Base-by-base conservation (phyloP, 2,113 vertebrate species). In the Tetraodon nigroviridis region DNA sequence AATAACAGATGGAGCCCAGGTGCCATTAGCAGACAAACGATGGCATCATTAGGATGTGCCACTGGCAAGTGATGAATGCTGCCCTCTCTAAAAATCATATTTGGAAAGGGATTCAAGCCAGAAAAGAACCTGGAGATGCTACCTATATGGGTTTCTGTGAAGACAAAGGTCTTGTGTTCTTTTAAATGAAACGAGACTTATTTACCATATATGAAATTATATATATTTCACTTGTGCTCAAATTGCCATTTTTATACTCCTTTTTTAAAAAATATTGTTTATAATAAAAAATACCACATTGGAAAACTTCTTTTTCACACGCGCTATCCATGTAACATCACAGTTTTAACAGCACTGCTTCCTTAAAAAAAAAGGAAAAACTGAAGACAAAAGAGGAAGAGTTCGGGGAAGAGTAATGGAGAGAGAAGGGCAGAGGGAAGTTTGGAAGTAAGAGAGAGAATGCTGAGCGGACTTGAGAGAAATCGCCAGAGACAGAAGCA, bases 1-100 rank as follows among this genome's bases (percentile, higher is more conserved):
- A 69, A 55, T 87, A 84, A 85, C 85, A 84, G 81, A 84, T 85
- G 80, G 80, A 76, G 79, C 76, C 63, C 73, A 82, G 83, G 84
- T 86, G 81, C 86, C 83, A 85, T 87, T 84, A 85, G 83, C 78
- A 82, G 84, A 87, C 78, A 85, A 86, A 86, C 70, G 83, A 83
- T 67, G 56, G 69, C 84, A 84, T 87, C 83, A 85, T 86, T 87
- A 86, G 81, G 80, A 85, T 55, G 58, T 83, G 85, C 81, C 83
- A 79, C 71, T 77, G 83, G 78, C 83, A 62, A 80, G 73, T 85
- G 85, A 84, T 86, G 76, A 85, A 86, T 84, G 80, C 81, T 74
- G 76, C 74, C 74, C 78, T 74, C 73, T 56, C 63, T 16, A 16
- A 20, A 1, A 76, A 77, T 78, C 84, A 73, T 85, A 80, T 85